Evolutionary conservation across 64 coral and sea anemone genomes (phyloP).

Genomic region (Montipora foliosa): DNA sequence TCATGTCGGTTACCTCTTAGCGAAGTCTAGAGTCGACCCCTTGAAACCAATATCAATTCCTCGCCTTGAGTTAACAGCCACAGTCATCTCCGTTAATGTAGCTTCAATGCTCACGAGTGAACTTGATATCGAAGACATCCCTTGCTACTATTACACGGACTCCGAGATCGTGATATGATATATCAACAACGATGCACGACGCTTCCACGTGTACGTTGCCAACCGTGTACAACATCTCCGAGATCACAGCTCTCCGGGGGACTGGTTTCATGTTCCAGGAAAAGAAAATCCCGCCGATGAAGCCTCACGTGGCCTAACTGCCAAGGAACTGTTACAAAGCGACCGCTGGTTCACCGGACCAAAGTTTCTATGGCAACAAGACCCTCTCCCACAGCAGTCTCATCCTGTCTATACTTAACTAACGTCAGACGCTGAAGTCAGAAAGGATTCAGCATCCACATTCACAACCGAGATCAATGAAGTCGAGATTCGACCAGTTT

Average conservation of each 20-base stretch:
- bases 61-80: conserved; percentile 58
- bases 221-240: conserved; percentile 56
- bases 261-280: conserved; percentile 28
- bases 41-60: conserved; percentile 60
- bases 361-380: conserved; percentile 36
- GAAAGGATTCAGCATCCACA: conserved; percentile 22
- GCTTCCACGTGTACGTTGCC: conserved; percentile 50
- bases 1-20: conserved; percentile 64
- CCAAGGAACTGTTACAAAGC: conserved; percentile 27
- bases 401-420: not conserved
- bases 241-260: conserved; percentile 23
- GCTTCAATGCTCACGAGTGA: conserved; percentile 36
- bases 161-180: conserved; percentile 39
- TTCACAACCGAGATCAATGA: not conserved
- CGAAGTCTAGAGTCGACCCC: conserved; percentile 46
- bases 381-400: not conserved
- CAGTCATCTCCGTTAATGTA: conserved; percentile 62
- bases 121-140: conserved; percentile 31
- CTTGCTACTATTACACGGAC: conserved; percentile 8
- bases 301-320: conserved; percentile 35
- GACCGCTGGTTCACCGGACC: conserved; percentile 49
- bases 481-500: not conserved
- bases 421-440: conserved; percentile 26
- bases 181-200: conserved; percentile 38
- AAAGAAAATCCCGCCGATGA: conserved; percentile 62